Conservation (phyloP, 2,797 vertebrate species). For the Triplophysa yarkandensis region DNA sequence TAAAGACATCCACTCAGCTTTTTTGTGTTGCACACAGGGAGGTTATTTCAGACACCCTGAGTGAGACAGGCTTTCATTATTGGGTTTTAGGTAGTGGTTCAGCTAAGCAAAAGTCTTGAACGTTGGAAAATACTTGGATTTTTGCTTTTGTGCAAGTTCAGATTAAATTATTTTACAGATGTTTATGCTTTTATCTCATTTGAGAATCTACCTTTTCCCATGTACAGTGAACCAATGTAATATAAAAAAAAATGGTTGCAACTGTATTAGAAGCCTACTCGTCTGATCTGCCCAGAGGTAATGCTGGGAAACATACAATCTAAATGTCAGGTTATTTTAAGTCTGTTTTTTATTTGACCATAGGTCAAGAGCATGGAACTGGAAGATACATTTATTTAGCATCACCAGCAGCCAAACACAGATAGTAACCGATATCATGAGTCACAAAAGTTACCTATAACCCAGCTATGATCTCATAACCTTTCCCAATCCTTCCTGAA, state of each 20-base stretch:
- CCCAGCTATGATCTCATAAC: background rate
- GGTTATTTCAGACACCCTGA: background rate
- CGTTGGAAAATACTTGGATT: background rate
- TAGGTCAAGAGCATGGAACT: background rate
- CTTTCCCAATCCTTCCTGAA: background rate
- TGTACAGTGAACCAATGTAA: background rate
- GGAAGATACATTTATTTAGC: slow-evolving; percentile 2
- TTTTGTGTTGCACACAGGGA: background rate
- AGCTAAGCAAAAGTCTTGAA: background rate
- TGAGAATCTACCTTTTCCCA: slow-evolving; percentile 17
- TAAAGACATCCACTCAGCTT: background rate
- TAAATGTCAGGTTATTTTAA: slow-evolving; percentile 16
- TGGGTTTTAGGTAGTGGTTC: background rate
- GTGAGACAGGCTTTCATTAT: too few relatives aligned
- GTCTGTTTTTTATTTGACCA: background rate
- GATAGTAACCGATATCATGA: slow-evolving; percentile 16
- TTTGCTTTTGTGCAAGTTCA: background rate
- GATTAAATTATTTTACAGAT: slow-evolving; percentile 22
- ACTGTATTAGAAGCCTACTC: background rate
- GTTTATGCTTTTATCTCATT: slow-evolving; percentile 17
- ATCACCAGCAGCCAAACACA: background rate
- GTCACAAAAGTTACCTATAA: background rate
- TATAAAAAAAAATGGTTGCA: slow-evolving; percentile 1
- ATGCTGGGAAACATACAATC: background rate
- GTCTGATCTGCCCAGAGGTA: slow-evolving; percentile 6